These are phyloP conservation scores for Oxygymnocypris stewartii DNA, from an alignment of 2,113 vertebrate genomes.

Conservation along the genomic window DNA sequence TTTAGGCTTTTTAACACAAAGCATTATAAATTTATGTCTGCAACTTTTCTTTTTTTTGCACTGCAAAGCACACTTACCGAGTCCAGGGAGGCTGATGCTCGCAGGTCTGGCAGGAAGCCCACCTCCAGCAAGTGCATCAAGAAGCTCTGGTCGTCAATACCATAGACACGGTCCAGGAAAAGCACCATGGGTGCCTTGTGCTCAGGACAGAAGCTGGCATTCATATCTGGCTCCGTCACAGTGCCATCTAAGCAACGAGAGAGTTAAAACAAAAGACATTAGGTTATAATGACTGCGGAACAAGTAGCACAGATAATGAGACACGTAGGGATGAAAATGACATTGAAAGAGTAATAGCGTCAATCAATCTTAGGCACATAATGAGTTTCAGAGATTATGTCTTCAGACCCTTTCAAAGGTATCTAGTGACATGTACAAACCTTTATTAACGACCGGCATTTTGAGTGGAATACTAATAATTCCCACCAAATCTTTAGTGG, in stretches of 20 bases:
- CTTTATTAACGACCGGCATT: slow-evolving; percentile 90
- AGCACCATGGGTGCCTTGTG: slow-evolving; percentile 98
- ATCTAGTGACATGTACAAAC: slow-evolving; percentile 66
- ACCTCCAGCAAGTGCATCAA: slow-evolving; percentile 93
- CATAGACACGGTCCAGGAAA: slow-evolving; percentile 95
- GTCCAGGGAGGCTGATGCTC: slow-evolving; percentile 89
- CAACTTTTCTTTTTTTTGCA: not conserved
- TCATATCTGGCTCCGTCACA: slow-evolving; percentile 91
- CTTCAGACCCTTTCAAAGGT: not conserved
- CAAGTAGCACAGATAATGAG: not conserved
- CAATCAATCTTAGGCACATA: not conserved
- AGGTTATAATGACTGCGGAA: slow-evolving; percentile 7
- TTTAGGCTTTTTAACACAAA: not conserved
- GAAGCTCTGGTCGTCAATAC: slow-evolving; percentile 92
- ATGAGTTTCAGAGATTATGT: slow-evolving; percentile 8
- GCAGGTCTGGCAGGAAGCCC: slow-evolving; percentile 94
- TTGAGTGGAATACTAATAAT: slow-evolving; percentile 95
- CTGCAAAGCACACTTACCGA: slow-evolving; percentile 76
- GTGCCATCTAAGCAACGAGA: slow-evolving; percentile 81
- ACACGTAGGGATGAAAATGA: slow-evolving; percentile 1
- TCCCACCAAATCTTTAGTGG: slow-evolving; percentile 91
- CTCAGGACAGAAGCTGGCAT: slow-evolving; percentile 93
- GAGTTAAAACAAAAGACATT: slow-evolving; percentile 13
- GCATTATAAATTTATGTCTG: not conserved
- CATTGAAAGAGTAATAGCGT: not conserved